Conservation (phyloP, 2,888 invertebrate species). For the Cybosia mesomella region DNA sequence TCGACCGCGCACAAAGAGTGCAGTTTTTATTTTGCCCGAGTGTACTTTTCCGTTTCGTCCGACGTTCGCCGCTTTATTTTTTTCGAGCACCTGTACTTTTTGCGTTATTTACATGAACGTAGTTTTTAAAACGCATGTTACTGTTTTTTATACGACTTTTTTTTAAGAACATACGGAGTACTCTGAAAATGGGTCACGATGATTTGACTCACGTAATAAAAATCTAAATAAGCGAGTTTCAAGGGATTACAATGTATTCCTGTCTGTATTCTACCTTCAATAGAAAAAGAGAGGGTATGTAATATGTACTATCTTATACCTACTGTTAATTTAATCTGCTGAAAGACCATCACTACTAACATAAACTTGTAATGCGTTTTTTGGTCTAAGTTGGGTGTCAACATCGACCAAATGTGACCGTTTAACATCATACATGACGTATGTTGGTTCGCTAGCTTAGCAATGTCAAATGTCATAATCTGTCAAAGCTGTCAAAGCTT, state of each 20-base stretch:
- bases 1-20: slow-evolving; percentile 66
- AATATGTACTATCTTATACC: neutral
- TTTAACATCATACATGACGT: too few relatives aligned
- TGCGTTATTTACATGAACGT: slow-evolving; percentile 53
- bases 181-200: neutral
- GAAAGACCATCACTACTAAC: too few relatives aligned
- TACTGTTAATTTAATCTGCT: neutral
- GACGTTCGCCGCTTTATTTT: slow-evolving; percentile 64
- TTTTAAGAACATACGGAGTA: slow-evolving; percentile 14
- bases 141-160: slow-evolving; percentile 31
- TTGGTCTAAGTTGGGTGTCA: too few relatives aligned
- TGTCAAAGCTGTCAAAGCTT: too few relatives aligned
- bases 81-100: slow-evolving; percentile 76
- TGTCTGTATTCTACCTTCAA: neutral
- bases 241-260: neutral
- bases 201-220: neutral
- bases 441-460: too few relatives aligned
- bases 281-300: neutral
- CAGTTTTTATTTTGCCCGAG: slow-evolving; percentile 77
- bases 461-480: too few relatives aligned
- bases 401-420: too few relatives aligned
- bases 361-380: too few relatives aligned
- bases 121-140: slow-evolving; percentile 42
- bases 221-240: neutral
- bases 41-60: slow-evolving; percentile 74